Evolutionary conservation across 2,113 vertebrate genomes (phyloP).

Genomic region (Caranx melampygus): DNA sequence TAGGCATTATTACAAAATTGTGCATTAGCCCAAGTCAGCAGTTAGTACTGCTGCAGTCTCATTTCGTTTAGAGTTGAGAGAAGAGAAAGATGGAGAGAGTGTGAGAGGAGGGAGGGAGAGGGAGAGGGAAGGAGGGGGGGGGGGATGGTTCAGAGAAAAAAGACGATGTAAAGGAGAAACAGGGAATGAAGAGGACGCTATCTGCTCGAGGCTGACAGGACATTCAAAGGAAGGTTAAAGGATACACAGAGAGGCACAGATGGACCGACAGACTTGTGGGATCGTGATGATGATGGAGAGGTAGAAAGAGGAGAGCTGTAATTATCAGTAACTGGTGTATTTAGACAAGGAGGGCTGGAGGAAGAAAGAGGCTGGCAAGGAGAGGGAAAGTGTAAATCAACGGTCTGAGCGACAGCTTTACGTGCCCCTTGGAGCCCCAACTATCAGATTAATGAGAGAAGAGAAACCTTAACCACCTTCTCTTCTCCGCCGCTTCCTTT

Average conservation of each 20-base stretch:
- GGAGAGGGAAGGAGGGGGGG: not conserved
- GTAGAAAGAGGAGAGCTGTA: conserved; percentile 50
- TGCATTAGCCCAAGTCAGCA: conserved; percentile 77
- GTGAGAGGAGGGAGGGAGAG: conserved; percentile 16
- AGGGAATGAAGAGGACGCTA: conserved; percentile 52
- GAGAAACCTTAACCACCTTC: conserved; percentile 72
- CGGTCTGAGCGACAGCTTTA: conserved; percentile 74
- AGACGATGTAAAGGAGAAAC: conserved; percentile 50
- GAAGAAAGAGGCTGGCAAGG: conserved; percentile 50
- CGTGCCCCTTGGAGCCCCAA: conserved; percentile 65
- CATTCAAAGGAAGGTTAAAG: conserved; percentile 43
- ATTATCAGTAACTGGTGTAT: conserved; percentile 69
- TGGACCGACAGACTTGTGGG: conserved; percentile 38
- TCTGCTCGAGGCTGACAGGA: conserved; percentile 65
- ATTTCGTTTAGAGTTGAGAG: conserved; percentile 64
- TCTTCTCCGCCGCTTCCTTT: conserved; percentile 56
- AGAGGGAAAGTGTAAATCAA: conserved; percentile 73
- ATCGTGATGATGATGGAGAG: conserved; percentile 57
- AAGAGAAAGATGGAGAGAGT: conserved; percentile 54
- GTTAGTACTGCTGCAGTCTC: conserved; percentile 72
- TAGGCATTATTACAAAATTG: conserved; percentile 76
- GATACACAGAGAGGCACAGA: conserved; percentile 40
- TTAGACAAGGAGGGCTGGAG: conserved; percentile 52
- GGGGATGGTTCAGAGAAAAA: conserved; percentile 58
- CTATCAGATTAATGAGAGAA: conserved; percentile 77